Conservation (phyloP, 2,113 vertebrate genomes). For the Macrotus californicus region DNA sequence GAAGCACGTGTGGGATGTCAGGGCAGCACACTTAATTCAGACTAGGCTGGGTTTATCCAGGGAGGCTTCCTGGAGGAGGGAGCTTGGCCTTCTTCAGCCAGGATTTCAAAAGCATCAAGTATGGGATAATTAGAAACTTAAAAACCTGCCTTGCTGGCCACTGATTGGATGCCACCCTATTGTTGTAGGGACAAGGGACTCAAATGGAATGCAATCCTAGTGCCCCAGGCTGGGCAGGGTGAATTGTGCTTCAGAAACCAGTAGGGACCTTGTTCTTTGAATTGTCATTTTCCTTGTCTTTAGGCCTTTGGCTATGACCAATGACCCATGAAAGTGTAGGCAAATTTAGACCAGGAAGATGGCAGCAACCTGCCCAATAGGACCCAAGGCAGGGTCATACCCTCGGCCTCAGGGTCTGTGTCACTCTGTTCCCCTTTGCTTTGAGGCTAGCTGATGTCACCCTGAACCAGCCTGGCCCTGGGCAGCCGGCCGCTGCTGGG, state of each 20-base stretch:
- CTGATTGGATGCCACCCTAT: rapidly evolving
- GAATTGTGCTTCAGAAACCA: not conserved
- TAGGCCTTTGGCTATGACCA: not conserved
- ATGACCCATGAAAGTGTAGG: not conserved
- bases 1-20: not conserved
- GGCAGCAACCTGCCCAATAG: not conserved
- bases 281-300: not conserved
- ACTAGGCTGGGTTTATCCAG: not conserved
- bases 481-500: not conserved
- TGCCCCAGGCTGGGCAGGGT: no score
- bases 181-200: not conserved
- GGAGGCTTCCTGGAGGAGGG: not conserved
- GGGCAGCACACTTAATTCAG: not conserved
- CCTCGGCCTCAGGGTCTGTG: not conserved
- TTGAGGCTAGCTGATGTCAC: not conserved
- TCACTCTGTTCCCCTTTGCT: not conserved
- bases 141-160: not conserved
- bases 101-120: not conserved
- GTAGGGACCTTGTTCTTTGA: not conserved
- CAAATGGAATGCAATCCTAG: rapidly evolving
- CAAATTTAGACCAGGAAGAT: not conserved
- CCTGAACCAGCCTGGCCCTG: not conserved
- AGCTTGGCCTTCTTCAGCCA: not conserved
- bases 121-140: not conserved
- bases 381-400: not conserved